phyloP scores from a whole-genome alignment of 2,888 invertebrate species.

The Leptopterna dolabrata region DNA sequence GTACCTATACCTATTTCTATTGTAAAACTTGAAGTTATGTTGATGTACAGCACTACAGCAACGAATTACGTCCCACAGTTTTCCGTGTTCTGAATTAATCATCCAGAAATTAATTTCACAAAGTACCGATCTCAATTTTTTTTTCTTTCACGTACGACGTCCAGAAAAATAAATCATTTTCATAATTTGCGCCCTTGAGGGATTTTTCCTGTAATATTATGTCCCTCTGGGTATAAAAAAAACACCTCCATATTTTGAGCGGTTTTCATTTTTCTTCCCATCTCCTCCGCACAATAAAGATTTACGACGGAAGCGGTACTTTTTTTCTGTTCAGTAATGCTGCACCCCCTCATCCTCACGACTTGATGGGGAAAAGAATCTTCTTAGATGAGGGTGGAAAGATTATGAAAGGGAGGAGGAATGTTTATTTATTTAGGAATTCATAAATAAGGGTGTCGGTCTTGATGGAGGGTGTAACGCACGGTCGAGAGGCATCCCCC shows the following conservation, averaged over 20 bases:
- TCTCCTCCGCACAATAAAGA: neutral
- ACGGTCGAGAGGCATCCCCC: neutral
- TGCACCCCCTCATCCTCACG: neutral
- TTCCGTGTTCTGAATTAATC: neutral
- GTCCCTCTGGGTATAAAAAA: neutral
- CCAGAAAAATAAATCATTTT: neutral
- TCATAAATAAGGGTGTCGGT: constrained; percentile 31
- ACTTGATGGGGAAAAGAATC: neutral
- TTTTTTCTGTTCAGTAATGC: neutral
- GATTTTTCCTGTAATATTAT: neutral
- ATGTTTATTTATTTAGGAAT: constrained; percentile 24
- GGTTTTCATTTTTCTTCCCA: neutral
- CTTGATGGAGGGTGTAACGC: neutral
- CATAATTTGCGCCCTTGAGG: neutral
- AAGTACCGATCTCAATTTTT: neutral
- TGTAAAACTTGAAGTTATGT: too few relatives aligned
- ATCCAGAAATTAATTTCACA: neutral
- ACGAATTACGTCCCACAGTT: too few relatives aligned
- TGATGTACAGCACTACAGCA: too few relatives aligned
- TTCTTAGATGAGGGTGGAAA: neutral
- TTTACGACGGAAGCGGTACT: constrained; percentile 13
- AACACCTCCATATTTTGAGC: neutral
- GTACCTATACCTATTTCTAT: too few relatives aligned
- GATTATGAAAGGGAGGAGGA: neutral
- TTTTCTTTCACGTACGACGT: neutral